phyloP scores from a whole-genome alignment of 2,797 vertebrate species.

The Lithobates sylvaticus region DNA sequence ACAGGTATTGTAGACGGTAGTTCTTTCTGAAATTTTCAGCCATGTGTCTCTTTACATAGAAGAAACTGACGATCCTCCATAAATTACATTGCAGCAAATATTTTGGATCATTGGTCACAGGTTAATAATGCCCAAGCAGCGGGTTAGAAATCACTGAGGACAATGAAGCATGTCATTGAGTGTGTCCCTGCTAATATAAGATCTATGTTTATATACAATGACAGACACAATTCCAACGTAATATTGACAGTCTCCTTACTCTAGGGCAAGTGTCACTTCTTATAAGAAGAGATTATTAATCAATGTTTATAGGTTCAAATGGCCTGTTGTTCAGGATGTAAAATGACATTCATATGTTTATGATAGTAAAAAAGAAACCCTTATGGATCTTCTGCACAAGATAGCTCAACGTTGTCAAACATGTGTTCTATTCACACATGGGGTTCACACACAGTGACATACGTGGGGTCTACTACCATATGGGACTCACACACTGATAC shows the following conservation, averaged over 20 bases:
- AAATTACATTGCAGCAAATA: not conserved
- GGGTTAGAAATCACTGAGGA: not conserved
- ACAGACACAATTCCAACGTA: not conserved
- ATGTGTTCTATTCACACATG: too few relatives aligned
- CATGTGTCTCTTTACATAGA: too few relatives aligned
- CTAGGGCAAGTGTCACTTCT: slow-evolving; percentile 25
- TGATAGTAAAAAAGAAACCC: too few relatives aligned
- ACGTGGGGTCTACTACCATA: too few relatives aligned
- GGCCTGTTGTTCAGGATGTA: not conserved
- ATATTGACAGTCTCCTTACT: slow-evolving; percentile 27
- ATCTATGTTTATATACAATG: not conserved
- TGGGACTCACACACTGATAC: too few relatives aligned
- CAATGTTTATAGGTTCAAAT: slow-evolving; percentile 15
- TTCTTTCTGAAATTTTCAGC: too few relatives aligned
- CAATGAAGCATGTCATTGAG: not conserved
- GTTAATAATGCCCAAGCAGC: not conserved
- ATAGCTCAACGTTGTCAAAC: too few relatives aligned
- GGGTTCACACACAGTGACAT: too few relatives aligned
- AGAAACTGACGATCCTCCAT: too few relatives aligned
- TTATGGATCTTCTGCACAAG: too few relatives aligned
- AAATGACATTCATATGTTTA: slow-evolving; percentile 11
- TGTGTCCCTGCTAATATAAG: not conserved
- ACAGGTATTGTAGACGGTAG: too few relatives aligned
- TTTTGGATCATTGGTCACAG: not conserved
- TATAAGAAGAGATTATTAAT: slow-evolving; percentile 23